phyloP scores from a whole-genome alignment of 2,888 invertebrate species.

The Caenorhabditis sulstoni region DNA sequence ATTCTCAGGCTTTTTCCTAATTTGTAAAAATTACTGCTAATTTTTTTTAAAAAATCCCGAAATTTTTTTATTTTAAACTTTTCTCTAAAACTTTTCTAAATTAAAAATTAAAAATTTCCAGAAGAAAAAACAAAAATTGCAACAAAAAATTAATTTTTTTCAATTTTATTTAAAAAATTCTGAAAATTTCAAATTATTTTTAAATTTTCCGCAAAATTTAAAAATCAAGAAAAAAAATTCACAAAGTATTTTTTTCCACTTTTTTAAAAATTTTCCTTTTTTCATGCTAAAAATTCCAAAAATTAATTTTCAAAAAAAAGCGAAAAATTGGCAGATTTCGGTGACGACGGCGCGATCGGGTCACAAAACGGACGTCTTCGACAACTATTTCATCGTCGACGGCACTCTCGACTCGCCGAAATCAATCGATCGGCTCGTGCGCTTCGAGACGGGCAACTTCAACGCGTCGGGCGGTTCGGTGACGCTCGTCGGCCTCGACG shows the following conservation, averaged over 20 bases:
- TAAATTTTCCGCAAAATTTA: neutral
- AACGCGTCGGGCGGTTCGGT: constrained; percentile 20
- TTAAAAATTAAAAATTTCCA: too few species aligned
- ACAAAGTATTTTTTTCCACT: too few species aligned
- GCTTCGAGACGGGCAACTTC: constrained; percentile 25
- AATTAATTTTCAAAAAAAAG: neutral
- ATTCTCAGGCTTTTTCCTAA: too few species aligned
- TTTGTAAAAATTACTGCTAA: too few species aligned
- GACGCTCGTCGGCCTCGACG: constrained; percentile 32
- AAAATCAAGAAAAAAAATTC: neutral
- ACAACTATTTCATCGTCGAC: constrained; percentile 38
- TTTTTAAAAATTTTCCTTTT: too few species aligned
- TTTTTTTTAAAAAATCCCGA: too few species aligned
- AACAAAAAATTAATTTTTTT: too few species aligned
- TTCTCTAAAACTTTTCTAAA: too few species aligned
- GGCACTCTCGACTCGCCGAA: constrained; percentile 27
- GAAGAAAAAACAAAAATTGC: too few species aligned
- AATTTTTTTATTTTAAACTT: too few species aligned
- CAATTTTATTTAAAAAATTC: neutral
- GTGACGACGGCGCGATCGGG: constrained; percentile 26
- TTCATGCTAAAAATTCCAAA: too few species aligned
- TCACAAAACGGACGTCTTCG: constrained; percentile 22
- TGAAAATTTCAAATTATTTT: neutral
- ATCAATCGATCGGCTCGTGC: constrained; percentile 14
- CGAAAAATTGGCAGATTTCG: constrained; percentile 23